Base-by-base conservation (phyloP, 2,797 vertebrate genomes). In the Natrix natrix region DNA sequence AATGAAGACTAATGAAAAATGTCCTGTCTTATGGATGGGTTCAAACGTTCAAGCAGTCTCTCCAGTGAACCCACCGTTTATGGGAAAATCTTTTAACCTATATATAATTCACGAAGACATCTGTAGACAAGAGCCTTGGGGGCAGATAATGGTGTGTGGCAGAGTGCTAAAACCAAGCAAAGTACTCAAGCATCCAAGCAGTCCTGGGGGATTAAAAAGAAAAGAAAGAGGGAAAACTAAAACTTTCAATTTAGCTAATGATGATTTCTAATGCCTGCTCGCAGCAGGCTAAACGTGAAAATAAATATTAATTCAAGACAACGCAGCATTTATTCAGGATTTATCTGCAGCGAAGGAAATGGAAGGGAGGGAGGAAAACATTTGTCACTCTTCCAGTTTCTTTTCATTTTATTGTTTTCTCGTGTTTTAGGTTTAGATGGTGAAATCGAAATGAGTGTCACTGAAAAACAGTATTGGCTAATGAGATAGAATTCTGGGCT, bases 41-140 rank as follows among this genome's bases (percentile, higher is more conserved):
- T 98, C 97, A 98, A 97, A 98, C 93, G 96, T 98, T 98, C 97
- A 97, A 93, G 94, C 95, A 98, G 98, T 96, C 98, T 97, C 97
- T 97, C 98, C 97, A 91, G 92, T 97, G 98, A 98, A 98, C 98
- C 96, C 92, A 32, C 96, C 97, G 97, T 98, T 97, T 97, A 97
- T 95, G 94, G 96, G 97, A 97, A 97, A 97, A 96, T 97, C 97
- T 97, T 97, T 97, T 97, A 98, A 96, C 96, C 97, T 94, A 98
- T 98, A 97, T 97, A 97, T 98, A 98, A 98, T 98, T 97, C 98
- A 98, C 98, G 97, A 97, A 96, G 96, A 96, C 97, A 96, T 95
- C 94, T 0, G 86, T 94, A 95, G 96, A 97, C 96, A 97, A 96
- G 95, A 97, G 97, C 95, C 96, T 94, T 96, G 95, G 94, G 96